phyloP scores from a whole-genome alignment of 2,888 invertebrate genomes.

The Heteropelma amictum region DNA sequence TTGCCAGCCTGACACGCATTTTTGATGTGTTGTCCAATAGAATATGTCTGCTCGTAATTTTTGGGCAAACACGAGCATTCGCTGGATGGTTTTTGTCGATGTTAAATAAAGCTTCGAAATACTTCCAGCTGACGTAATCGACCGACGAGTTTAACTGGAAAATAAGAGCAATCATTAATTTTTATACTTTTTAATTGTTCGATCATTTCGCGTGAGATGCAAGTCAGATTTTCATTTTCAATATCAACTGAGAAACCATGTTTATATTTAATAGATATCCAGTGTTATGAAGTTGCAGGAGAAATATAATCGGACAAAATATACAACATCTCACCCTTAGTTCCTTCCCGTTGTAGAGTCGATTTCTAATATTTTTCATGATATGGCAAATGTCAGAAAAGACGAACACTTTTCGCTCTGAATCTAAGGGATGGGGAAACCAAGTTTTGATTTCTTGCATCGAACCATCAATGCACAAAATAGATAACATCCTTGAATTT shows the following conservation, averaged over 20 bases:
- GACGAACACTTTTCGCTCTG: slow-evolving; percentile 8
- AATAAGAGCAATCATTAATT: neutral
- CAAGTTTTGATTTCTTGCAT: slow-evolving; percentile 10
- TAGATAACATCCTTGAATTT: neutral
- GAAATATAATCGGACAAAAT: neutral
- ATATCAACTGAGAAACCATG: neutral
- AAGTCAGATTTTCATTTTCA: neutral
- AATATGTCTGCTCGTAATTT: slow-evolving; percentile 37
- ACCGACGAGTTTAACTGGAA: neutral
- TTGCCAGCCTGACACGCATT: slow-evolving; percentile 36
- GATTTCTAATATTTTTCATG: too few relatives aligned
- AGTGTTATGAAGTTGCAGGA: neutral
- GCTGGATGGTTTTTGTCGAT: neutral
- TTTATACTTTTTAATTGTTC: neutral
- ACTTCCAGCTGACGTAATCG: neutral
- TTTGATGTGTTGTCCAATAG: slow-evolving; percentile 36
- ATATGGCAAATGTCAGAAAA: neutral
- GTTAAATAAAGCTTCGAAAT: neutral
- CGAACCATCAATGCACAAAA: neutral
- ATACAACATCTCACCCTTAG: slow-evolving; percentile 2
- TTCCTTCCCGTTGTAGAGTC: slow-evolving; percentile 17
- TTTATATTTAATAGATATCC: neutral
- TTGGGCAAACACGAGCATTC: slow-evolving; percentile 37
- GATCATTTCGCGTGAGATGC: neutral
- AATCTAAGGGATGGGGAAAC: slow-evolving; percentile 17